phyloP scores from a whole-genome alignment of 2,888 invertebrate genomes.

The Atrina japonica region DNA sequence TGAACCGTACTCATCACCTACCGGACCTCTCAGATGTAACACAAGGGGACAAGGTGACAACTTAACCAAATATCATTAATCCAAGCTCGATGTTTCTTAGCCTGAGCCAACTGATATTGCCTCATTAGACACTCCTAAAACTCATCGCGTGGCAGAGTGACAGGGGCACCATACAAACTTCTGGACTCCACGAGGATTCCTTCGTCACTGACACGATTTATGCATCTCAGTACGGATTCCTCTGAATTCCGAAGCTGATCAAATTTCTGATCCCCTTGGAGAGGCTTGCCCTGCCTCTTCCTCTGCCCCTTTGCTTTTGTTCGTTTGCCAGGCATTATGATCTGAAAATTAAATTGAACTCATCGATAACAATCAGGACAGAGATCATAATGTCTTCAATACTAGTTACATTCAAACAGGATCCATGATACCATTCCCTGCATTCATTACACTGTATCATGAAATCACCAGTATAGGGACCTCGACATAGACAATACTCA shows the following conservation, averaged over 20 bases:
- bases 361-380: background rate
- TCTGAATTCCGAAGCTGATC: background rate
- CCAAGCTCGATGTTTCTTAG: background rate
- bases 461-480: conserved; percentile 12
- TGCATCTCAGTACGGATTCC: background rate
- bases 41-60: conserved; percentile 7
- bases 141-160: background rate
- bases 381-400: background rate
- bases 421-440: conserved; percentile 14
- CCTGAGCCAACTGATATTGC: background rate
- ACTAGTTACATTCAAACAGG: background rate
- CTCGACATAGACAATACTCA: conserved; percentile 14
- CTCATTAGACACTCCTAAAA: background rate
- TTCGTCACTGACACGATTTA: background rate
- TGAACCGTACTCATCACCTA: conserved; percentile 9
- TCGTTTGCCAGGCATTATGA: background rate
- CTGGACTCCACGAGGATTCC: background rate
- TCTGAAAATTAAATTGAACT: background rate
- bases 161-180: background rate
- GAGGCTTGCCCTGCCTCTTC: background rate
- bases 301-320: background rate
- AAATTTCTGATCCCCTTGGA: background rate
- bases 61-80: background rate
- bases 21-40: conserved; percentile 10
- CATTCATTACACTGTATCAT: conserved; percentile 22